Conservation (phyloP, 2,113 vertebrate species). For the Dromiciops gliroides region DNA sequence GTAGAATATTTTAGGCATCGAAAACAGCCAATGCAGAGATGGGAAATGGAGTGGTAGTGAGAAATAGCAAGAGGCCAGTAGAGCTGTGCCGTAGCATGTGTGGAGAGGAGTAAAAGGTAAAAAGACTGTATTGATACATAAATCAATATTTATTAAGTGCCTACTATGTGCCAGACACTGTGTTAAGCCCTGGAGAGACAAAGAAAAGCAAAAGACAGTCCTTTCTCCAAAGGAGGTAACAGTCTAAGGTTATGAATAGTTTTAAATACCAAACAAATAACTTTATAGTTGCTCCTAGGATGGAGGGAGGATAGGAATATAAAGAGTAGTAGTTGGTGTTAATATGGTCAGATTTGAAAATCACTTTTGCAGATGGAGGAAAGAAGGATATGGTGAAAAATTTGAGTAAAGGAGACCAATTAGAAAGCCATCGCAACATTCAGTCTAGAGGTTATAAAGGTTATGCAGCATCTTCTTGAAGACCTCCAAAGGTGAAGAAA, state of each 20-base stretch:
- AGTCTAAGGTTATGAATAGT: not conserved
- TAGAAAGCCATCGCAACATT: not conserved
- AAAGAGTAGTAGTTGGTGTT: not conserved
- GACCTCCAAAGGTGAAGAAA: not conserved
- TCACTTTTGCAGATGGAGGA: not conserved
- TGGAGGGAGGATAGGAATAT: not conserved
- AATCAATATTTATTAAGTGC: not conserved
- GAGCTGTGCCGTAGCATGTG: not conserved
- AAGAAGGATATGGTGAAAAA: not conserved
- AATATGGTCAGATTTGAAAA: not conserved
- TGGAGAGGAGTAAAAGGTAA: not conserved
- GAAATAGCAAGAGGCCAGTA: not conserved
- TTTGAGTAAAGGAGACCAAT: not conserved
- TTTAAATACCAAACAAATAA: not conserved
- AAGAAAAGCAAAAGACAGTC: too few relatives aligned
- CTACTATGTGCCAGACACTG: too few relatives aligned
- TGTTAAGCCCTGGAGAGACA: too few relatives aligned
- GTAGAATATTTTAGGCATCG: not conserved
- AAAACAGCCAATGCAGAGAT: too few relatives aligned
- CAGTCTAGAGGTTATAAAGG: not conserved
- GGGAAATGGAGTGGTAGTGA: too few relatives aligned
- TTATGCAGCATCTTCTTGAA: not conserved
- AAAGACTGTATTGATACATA: not conserved
- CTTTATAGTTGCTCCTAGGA: not conserved
- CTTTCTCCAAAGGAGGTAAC: too few relatives aligned